Percentiles rank a stretch among this genome's conserved stretches.
phyloP scores from a whole-genome alignment of 2,113 vertebrate species.

The Hymenochirus boettgeri region DNA sequence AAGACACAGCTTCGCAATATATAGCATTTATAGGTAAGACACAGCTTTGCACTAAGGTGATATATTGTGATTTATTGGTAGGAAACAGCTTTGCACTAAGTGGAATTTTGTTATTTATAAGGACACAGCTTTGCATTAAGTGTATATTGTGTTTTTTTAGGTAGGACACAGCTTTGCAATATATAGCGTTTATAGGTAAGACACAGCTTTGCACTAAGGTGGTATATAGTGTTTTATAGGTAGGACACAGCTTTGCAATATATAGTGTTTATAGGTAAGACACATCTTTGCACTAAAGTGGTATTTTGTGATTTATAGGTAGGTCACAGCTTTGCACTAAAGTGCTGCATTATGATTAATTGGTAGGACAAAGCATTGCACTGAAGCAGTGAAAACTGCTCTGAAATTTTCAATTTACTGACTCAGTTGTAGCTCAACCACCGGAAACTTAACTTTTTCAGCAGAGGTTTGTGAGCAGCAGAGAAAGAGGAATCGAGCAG shows the following conservation, averaged over 20 bases:
- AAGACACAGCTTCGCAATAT: no score
- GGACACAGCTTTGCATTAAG: neutral
- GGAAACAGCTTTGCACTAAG: neutral
- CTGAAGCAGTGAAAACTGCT: no score
- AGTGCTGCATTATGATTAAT: neutral
- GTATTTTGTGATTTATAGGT: no score
- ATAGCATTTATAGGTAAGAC: neutral
- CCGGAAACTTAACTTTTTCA: constrained; percentile 38
- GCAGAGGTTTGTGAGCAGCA: constrained; percentile 20
- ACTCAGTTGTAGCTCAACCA: constrained; percentile 29
- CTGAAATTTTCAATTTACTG: constrained; percentile 24
- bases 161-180: no score
- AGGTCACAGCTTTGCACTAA: neutral
- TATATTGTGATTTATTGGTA: neutral
- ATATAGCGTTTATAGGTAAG: no score
- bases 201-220: neutral
- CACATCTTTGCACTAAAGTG: no score
- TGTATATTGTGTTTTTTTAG: no score
- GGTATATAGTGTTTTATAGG: neutral
- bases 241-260: neutral
- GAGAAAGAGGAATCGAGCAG: constrained; percentile 36
- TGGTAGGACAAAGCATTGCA: neutral
- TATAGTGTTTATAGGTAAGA: no score
- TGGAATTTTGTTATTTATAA: neutral
- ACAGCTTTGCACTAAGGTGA: neutral